A percentile compares a stretch with the other conserved stretches of the same genome.
Conservation (phyloP, 1,140 invertebrate species). For the Cephus cinctus region DNA sequence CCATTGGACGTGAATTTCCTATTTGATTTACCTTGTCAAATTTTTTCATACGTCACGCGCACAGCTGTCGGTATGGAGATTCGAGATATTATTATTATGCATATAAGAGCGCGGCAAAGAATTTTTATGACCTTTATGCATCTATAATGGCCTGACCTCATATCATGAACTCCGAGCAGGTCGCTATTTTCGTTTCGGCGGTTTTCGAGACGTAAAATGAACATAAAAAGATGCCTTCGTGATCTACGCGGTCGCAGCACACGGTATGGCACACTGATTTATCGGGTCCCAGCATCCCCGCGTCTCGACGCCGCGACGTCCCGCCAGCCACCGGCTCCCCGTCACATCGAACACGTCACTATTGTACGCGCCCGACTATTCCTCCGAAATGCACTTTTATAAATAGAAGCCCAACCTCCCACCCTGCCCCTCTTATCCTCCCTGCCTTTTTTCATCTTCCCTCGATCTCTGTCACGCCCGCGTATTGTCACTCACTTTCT, state of each 20-base stretch:
- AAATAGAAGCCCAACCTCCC: conserved; percentile 38
- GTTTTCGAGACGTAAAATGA: conserved; percentile 29
- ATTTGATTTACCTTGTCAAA: too few species aligned
- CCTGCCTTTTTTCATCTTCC: background rate
- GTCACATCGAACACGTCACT: conserved; percentile 33
- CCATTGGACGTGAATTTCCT: too few species aligned
- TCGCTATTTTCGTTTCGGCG: conserved; percentile 36
- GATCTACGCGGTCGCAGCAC: conserved; percentile 27
- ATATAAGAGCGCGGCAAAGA: conserved; percentile 10
- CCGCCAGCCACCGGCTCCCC: background rate
- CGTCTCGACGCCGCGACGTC: conserved; percentile 1
- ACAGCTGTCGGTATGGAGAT: too few species aligned
- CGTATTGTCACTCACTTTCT: conserved; percentile 2
- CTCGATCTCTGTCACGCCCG: too few species aligned
- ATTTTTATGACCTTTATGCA: conserved; percentile 15
- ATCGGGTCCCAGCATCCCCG: conserved; percentile 22
- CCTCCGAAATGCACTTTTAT: conserved; percentile 32
- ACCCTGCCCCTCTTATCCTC: too few species aligned
- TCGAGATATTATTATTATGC: too few species aligned
- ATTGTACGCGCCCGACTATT: conserved; percentile 25
- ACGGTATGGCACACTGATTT: conserved; percentile 31
- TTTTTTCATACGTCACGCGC: too few species aligned
- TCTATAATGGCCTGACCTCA: conserved; percentile 13
- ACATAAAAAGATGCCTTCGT: conserved; percentile 24
- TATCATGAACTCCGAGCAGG: background rate